Conservation (phyloP, 2,113 vertebrate genomes). For the Vulpes ferrilata region DNA sequence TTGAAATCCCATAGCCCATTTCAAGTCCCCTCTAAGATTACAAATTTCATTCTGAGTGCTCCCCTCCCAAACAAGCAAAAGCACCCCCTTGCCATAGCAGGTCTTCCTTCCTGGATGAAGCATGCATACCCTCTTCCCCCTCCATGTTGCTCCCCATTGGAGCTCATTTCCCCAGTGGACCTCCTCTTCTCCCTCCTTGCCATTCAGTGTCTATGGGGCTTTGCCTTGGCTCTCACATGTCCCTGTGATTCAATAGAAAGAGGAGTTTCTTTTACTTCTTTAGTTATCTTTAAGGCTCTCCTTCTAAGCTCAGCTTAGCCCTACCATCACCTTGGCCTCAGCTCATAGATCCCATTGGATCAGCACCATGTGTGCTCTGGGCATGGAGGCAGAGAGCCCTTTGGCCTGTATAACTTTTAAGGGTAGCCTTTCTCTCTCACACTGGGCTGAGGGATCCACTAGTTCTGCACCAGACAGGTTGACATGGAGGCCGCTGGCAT, state of each 20-base stretch:
- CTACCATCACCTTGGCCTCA: not conserved
- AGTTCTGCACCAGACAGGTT: too few relatives aligned
- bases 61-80: not conserved
- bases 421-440: not conserved
- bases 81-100: not conserved
- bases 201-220: not conserved
- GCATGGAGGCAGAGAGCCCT: not conserved
- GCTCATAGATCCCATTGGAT: not conserved
- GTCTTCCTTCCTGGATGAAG: not conserved
- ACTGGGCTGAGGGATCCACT: not conserved
- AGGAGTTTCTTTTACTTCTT: not conserved
- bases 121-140: rapidly evolving
- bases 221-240: not conserved
- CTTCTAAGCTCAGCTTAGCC: not conserved
- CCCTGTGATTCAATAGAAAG: not conserved
- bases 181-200: not conserved
- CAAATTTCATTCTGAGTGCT: not conserved
- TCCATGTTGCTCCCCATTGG: rapidly evolving
- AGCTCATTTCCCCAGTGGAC: not conserved
- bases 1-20: not conserved
- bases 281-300: not conserved
- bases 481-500: not conserved
- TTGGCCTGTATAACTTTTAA: not conserved
- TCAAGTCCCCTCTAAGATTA: not conserved
- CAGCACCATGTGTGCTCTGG: rapidly evolving